phyloP scores from a whole-genome alignment of 2,113 vertebrate species.

The Gyps fulvus region DNA sequence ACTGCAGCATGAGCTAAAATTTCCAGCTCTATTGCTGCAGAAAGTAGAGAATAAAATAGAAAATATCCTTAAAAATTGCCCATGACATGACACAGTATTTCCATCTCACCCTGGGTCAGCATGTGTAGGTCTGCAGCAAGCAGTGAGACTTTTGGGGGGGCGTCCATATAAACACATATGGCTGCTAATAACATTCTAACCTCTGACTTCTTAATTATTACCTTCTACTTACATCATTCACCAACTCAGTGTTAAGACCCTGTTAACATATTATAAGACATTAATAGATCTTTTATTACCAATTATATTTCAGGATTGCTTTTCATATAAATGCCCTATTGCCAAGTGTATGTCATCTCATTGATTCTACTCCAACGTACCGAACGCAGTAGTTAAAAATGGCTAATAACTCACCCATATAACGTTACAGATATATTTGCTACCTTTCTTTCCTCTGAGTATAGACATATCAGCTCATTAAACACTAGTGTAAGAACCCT shows the following conservation, averaged over 20 bases:
- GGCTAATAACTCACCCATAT: constrained; percentile 61
- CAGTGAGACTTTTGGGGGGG: background rate
- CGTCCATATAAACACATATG: background rate
- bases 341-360: constrained; percentile 38
- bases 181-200: background rate
- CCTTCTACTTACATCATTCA: constrained; percentile 9
- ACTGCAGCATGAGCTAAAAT: background rate
- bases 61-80: background rate
- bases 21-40: background rate
- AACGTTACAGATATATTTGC: constrained; percentile 65
- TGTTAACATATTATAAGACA: constrained; percentile 39
- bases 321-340: constrained; percentile 46
- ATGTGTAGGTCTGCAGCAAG: background rate
- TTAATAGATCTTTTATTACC: constrained; percentile 60
- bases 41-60: background rate
- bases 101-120: background rate
- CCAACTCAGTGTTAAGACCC: background rate
- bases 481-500: constrained; percentile 38
- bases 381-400: constrained; percentile 37
- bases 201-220: constrained; percentile 50
- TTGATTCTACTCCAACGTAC: constrained; percentile 27
- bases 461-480: constrained; percentile 71
- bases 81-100: background rate
- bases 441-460: constrained; percentile 49
- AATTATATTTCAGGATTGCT: constrained; percentile 59